Conservation (phyloP, 2,888 invertebrate species). For the Thumatha senex region DNA sequence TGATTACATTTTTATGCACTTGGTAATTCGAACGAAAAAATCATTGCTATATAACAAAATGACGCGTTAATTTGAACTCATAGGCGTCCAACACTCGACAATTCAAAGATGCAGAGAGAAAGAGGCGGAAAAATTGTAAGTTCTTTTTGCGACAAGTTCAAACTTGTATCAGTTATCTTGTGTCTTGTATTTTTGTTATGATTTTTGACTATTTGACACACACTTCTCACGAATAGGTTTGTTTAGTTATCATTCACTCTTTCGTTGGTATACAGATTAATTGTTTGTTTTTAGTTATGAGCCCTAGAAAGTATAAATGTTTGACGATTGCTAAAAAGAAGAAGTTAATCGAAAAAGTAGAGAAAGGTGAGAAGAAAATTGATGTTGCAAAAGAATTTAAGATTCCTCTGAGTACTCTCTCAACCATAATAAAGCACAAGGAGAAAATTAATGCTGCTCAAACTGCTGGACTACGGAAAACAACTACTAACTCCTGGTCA, state of each 20-base stretch:
- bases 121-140: constrained; percentile 8
- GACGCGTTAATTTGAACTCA: constrained; percentile 25
- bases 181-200: constrained; percentile 10
- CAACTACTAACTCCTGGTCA: constrained; percentile 30
- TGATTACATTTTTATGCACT: constrained; percentile 18
- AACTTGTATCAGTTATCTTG: constrained; percentile 11
- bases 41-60: constrained; percentile 20
- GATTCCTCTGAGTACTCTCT: constrained; percentile 17
- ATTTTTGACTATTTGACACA: not conserved
- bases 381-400: constrained; percentile 18
- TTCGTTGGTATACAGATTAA: constrained; percentile 16
- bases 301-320: constrained; percentile 19
- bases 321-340: constrained; percentile 21
- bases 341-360: constrained; percentile 23
- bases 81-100: constrained; percentile 21
- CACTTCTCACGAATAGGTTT: constrained; percentile 7
- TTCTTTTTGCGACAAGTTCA: constrained; percentile 13
- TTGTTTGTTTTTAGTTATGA: constrained; percentile 18
- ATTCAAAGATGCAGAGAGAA: constrained; percentile 23
- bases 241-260: constrained; percentile 13
- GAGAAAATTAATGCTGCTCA: constrained; percentile 19
- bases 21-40: constrained; percentile 11
- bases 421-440: constrained; percentile 20
- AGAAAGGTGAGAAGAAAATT: constrained; percentile 19
- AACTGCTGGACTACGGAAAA: constrained; percentile 26